These are phyloP conservation scores for Dryobates pubescens DNA, from an alignment of 2,797 vertebrate species.

Conservation along the genomic window DNA sequence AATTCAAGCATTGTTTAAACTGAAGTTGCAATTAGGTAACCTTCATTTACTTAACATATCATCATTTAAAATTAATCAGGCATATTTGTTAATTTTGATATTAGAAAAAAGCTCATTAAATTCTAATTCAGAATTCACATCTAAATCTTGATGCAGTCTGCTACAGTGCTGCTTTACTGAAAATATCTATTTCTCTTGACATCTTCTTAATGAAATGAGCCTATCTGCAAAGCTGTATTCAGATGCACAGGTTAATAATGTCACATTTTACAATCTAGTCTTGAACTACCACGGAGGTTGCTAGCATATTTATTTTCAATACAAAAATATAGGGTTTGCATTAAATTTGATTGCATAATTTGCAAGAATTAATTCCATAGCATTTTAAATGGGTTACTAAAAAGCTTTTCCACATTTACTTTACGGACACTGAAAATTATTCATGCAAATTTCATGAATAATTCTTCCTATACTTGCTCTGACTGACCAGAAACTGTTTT, in stretches of 20 bases:
- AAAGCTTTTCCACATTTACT: neutral
- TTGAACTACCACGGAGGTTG: neutral
- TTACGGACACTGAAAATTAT: neutral
- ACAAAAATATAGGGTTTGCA: neutral
- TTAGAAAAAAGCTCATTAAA: slow-evolving; percentile 30
- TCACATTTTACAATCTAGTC: neutral
- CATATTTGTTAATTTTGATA: slow-evolving; percentile 20
- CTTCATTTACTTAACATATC: slow-evolving; percentile 50
- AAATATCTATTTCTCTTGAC: slow-evolving; percentile 31
- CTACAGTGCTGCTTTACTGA: neutral
- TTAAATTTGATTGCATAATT: neutral
- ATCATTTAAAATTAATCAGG: slow-evolving; percentile 51
- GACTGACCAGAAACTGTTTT: neutral
- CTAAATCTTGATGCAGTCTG: neutral
- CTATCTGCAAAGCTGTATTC: neutral
- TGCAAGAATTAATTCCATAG: neutral
- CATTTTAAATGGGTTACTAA: neutral
- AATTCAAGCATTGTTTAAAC: slow-evolving; percentile 60
- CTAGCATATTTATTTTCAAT: neutral
- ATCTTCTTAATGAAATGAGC: slow-evolving; percentile 10
- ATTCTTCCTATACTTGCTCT: neutral
- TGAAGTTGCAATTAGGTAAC: slow-evolving; percentile 32
- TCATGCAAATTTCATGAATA: neutral
- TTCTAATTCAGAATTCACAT: slow-evolving; percentile 29
- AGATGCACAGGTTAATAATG: neutral